Conservation (phyloP, 1,140 invertebrate species). For the Paraescarpia echinospica region DNA sequence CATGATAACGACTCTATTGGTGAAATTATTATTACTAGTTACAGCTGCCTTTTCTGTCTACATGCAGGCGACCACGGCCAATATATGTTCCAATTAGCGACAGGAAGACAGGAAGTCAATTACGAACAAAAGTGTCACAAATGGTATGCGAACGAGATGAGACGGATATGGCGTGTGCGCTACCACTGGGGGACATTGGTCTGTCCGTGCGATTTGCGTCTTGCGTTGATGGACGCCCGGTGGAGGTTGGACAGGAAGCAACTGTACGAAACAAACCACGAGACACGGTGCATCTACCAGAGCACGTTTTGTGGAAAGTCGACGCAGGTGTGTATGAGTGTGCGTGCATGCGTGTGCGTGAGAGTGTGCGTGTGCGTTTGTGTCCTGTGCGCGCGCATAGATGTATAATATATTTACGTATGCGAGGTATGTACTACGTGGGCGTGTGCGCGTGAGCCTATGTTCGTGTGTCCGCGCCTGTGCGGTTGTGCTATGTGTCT, state of each 20-base stretch:
- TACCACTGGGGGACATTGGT: neutral
- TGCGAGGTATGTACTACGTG: too few relatives aligned
- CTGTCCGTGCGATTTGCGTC: neutral
- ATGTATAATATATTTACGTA: too few relatives aligned
- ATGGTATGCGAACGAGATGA: neutral
- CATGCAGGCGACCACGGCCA: neutral
- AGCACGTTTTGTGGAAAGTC: neutral
- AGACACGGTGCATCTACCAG: neutral
- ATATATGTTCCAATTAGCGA: neutral
- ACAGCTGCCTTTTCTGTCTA: neutral
- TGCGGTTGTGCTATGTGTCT: too few relatives aligned
- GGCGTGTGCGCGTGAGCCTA: too few relatives aligned
- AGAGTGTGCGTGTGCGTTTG: too few relatives aligned
- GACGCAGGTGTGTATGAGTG: too few relatives aligned
- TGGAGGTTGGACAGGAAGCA: neutral
- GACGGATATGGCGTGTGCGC: neutral
- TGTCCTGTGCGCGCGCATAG: too few relatives aligned
- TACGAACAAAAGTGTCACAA: neutral
- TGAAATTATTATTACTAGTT: too few relatives aligned
- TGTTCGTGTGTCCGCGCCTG: too few relatives aligned
- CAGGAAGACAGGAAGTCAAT: neutral
- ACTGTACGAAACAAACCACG: neutral
- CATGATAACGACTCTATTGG: too few relatives aligned
- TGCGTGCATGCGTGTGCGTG: too few relatives aligned
- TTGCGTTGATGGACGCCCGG: neutral